Evolutionary conservation across 1,140 invertebrate species (phyloP), one percentile per base, ranked within the genome.

Genomic region (Danaus plexippus): DNA sequence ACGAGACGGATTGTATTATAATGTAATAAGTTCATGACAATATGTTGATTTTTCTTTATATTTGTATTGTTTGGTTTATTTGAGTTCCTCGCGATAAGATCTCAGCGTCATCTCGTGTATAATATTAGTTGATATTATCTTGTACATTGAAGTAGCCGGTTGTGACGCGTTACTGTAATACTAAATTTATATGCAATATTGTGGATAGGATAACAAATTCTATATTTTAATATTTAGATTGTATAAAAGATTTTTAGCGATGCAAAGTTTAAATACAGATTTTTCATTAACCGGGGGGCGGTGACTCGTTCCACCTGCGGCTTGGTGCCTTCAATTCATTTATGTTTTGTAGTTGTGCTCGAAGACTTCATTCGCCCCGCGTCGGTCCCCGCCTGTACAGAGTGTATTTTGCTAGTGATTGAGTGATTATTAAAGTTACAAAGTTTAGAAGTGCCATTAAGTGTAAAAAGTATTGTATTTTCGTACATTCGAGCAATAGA

Each of bases 401-500:
- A 69, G 57, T 57, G 63, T 66, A 68, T 68, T 66, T 70, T 65
- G 59, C 60, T 65, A 65, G 49, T 48, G 18, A 47, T 64, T 52
- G 47, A 64, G 54, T 59, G 43, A 49, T 53, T 46, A 50, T 32
- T 60, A 43, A 66, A 68, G 58, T 64, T 69, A 75, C 66, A 77
- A 72, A 75, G 56, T 53, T 76, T 85, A 80, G 73, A 85, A 80
- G 81, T 85, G 81, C 81, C 81, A 85, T 85, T 85, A 80, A 66
- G 55, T 69, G 66, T 76, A 80, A 75, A 32, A 66, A 65, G 63
- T 64, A 82, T 77, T 77, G 75, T 85, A 82, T 85, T 85, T 85
- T 82, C 75, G 54, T 85, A 85, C 60, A 64, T 67, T 67, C 66
- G 61, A 77, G 65, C 73, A 76, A 80, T 77, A 79, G 69, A 67